Conservation (phyloP, 2,888 invertebrate genomes). For the Sphaerophoria rueppellii region DNA sequence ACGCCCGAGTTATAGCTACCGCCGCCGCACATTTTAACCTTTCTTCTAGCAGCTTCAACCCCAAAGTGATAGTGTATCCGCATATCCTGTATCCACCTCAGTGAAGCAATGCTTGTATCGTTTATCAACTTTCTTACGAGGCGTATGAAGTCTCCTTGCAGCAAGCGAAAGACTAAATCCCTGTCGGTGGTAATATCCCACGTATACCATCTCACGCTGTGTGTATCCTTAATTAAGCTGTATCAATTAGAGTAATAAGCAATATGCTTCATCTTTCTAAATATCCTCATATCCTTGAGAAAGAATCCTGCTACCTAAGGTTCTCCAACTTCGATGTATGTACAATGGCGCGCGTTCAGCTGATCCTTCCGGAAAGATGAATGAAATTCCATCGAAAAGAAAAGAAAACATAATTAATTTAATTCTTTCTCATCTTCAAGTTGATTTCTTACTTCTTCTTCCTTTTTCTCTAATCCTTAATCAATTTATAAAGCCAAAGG, state of each 20-base stretch:
- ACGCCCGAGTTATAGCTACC: background rate
- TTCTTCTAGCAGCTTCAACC: slow-evolving; percentile 24
- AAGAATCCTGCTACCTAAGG: background rate
- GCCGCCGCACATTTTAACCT: slow-evolving; percentile 45
- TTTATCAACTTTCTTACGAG: background rate
- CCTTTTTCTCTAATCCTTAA: slow-evolving; percentile 51
- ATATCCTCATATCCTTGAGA: background rate
- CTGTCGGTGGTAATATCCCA: slow-evolving; percentile 71
- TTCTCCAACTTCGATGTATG: slow-evolving; percentile 2
- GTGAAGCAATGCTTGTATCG: background rate
- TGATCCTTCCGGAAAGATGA: slow-evolving; percentile 34
- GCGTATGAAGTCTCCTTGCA: slow-evolving; percentile 46
- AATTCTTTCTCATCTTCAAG: slow-evolving; percentile 64
- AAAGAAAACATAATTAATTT: slow-evolving; percentile 65
- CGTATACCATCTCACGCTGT: slow-evolving; percentile 55
- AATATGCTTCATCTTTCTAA: slow-evolving; percentile 58
- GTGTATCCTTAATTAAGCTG: slow-evolving; percentile 72
- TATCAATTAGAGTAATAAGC: slow-evolving; percentile 74
- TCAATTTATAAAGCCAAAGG: slow-evolving; percentile 61
- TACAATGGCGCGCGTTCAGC: background rate
- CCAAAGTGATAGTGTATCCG: slow-evolving; percentile 33
- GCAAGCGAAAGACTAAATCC: slow-evolving; percentile 63
- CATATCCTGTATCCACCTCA: slow-evolving; percentile 38
- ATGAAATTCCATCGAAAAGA: slow-evolving; percentile 61
- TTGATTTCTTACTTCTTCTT: slow-evolving; percentile 49